These are phyloP conservation scores for Drosophila nebulosa DNA, from an alignment of 1,140 invertebrate species.

Conservation along the genomic window DNA sequence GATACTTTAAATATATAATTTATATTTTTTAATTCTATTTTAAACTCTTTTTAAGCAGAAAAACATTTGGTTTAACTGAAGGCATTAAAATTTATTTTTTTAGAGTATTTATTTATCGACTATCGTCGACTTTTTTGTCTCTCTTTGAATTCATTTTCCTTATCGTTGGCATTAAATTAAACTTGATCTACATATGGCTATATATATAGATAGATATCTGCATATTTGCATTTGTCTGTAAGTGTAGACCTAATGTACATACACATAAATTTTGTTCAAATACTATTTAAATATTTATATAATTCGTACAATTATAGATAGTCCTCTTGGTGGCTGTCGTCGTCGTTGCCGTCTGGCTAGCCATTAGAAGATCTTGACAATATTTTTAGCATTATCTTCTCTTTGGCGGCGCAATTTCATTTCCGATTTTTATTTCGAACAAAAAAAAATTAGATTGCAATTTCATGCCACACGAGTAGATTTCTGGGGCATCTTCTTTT, in stretches of 20 bases:
- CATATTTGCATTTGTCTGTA: background rate
- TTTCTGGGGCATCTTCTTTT: conserved; percentile 28
- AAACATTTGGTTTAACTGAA: too few species aligned
- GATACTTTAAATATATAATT: too few species aligned
- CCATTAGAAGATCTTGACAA: conserved; percentile 37
- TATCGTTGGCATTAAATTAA: conserved; percentile 54
- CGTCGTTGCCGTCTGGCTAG: conserved; percentile 14
- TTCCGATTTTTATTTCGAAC: conserved; percentile 53
- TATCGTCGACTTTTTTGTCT: conserved; percentile 3
- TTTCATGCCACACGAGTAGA: conserved; percentile 46
- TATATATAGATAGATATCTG: conserved; percentile 4
- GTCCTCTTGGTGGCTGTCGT: too few species aligned
- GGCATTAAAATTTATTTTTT: background rate
- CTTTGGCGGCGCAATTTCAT: conserved; percentile 58
- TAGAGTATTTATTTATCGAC: background rate
- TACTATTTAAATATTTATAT: conserved; percentile 67
- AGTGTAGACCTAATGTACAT: conserved; percentile 4
- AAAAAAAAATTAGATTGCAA: conserved; percentile 19
- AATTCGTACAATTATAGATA: conserved; percentile 66
- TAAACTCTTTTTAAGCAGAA: too few species aligned
- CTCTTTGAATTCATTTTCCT: conserved; percentile 25
- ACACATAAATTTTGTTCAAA: conserved; percentile 18
- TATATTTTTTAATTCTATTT: too few species aligned
- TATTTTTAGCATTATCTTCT: conserved; percentile 59
- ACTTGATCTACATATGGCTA: conserved; percentile 40